Conservation (phyloP, 37 sponge, comb jelly and placozoan species). For the Tethya wilhelma region DNA sequence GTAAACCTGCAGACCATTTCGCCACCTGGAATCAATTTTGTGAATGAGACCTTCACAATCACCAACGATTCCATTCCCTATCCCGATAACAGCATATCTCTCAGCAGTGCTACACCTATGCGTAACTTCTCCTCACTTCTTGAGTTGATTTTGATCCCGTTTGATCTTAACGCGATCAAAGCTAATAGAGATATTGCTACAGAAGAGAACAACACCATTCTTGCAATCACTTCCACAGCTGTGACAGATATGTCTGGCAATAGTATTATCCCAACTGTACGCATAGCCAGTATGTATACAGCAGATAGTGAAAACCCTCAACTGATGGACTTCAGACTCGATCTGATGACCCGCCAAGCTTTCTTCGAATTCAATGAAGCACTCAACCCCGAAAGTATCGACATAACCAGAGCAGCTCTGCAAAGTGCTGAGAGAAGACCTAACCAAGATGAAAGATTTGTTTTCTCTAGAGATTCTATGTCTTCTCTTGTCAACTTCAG, state of each 20-base stretch:
- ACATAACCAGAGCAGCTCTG: slow-evolving; percentile 42
- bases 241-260: slow-evolving; percentile 70
- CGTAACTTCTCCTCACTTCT: slow-evolving; percentile 35
- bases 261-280: slow-evolving; percentile 27
- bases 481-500: slow-evolving; percentile 57
- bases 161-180: slow-evolving; percentile 83
- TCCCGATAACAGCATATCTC: slow-evolving; percentile 19
- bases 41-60: slow-evolving; percentile 20
- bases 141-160: slow-evolving; percentile 29
- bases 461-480: slow-evolving; percentile 35
- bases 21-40: slow-evolving; percentile 66
- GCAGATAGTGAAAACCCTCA: slow-evolving; percentile 57
- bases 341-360: slow-evolving; percentile 42
- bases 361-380: slow-evolving; percentile 79
- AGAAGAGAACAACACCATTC: slow-evolving; percentile 58
- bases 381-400: slow-evolving; percentile 45
- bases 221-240: slow-evolving; percentile 42
- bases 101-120: slow-evolving; percentile 76
- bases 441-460: slow-evolving; percentile 13
- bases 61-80: slow-evolving; percentile 3
- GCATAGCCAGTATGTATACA: slow-evolving; percentile 28
- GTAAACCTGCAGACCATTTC: slow-evolving; percentile 60
- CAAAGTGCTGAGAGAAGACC: slow-evolving; percentile 30
- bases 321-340: slow-evolving; percentile 56
- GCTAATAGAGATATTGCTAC: slow-evolving; percentile 60